Percentiles rank a stretch among this genome's conserved stretches.
Evolutionary conservation across 2,888 invertebrate genomes (phyloP).

Genomic region (Petrolisthes cinctipes): DNA sequence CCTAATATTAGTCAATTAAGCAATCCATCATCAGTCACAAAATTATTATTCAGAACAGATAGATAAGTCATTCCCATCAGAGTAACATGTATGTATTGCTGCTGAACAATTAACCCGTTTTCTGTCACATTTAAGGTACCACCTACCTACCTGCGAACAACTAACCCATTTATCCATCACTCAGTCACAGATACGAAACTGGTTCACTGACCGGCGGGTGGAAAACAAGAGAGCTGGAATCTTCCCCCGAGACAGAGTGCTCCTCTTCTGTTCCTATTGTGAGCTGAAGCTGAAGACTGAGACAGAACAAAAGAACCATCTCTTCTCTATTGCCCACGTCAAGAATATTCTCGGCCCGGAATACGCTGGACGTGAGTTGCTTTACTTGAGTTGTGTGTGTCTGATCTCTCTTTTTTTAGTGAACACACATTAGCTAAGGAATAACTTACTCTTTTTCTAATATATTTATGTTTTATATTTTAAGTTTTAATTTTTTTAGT

Average conservation of each 20-base stretch:
- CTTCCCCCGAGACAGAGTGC: conserved; percentile 38
- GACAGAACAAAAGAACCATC: conserved; percentile 45
- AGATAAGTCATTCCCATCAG: too few species aligned
- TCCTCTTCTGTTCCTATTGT: conserved; percentile 37
- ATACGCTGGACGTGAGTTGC: conserved; percentile 38
- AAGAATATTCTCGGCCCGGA: conserved; percentile 40
- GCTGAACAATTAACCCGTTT: too few species aligned
- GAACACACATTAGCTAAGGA: not conserved
- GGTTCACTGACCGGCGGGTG: conserved; percentile 51
- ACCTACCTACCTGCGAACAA: too few species aligned
- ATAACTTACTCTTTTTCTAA: not conserved
- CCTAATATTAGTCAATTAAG: too few species aligned
- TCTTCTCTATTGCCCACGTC: conserved; percentile 41
- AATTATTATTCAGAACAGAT: too few species aligned
- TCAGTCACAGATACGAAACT: conserved; percentile 55
- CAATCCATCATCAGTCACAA: too few species aligned
- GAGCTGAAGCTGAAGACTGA: conserved; percentile 31
- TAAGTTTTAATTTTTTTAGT: not conserved
- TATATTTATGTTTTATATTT: not conserved
- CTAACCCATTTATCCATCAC: not conserved
- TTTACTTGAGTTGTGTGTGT: not conserved
- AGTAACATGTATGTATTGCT: too few species aligned
- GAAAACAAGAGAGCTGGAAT: conserved; percentile 53
- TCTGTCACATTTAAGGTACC: too few species aligned
- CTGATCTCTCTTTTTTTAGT: not conserved